Base-by-base conservation (phyloP, 2,888 invertebrate species). In the Chloroclysta siterata region DNA sequence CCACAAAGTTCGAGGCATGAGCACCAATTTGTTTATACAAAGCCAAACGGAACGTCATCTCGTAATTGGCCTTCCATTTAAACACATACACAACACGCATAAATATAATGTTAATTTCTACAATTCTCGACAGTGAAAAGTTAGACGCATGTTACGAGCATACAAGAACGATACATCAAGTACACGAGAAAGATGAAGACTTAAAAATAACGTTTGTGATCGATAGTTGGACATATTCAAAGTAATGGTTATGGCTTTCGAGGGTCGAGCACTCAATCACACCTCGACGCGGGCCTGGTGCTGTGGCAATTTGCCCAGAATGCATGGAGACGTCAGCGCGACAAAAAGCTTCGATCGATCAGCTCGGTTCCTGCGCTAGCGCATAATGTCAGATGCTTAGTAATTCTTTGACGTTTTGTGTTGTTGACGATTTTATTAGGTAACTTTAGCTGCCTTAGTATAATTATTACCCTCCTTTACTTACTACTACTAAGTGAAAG, bases 301-400 rank as follows among this genome's bases (percentile, higher is more conserved):
- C 72, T 77, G 82, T 81, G 85, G 87, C 89, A 93, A 92, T 91
- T 91, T 90, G 90, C 89, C 81, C 77, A 77, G 78, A 87, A 90
- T 90, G 84, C 86, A 93, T 93, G 86, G 87, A 92, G 89, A 89
- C 77, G 93, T 93, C 93, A 89, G 71, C 84, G 81, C 81, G 80
- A 91, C 90, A 92, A 92, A 92, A 92, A 92, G 88, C 87, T 82
- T 80, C 88, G 87, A 93, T 93, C 88, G 85, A 90, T 93, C 91
- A 91, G 80, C 63, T 52, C 66, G 75, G 65, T 76, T 75, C 77
- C 78, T 82, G 84, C 87, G 85, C 83, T 75, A 82, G 87, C 88
- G 85, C 83, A 61, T 39, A 85, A 77, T 82, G 78, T 81, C 79
- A 76, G 66, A 15, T 53, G 17, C 46, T 52, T 53, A 57, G 42